Evolutionary conservation across 2,888 invertebrate genomes (phyloP), one percentile per base, ranked within the genome.

Genomic region (Erebia ligea): DNA sequence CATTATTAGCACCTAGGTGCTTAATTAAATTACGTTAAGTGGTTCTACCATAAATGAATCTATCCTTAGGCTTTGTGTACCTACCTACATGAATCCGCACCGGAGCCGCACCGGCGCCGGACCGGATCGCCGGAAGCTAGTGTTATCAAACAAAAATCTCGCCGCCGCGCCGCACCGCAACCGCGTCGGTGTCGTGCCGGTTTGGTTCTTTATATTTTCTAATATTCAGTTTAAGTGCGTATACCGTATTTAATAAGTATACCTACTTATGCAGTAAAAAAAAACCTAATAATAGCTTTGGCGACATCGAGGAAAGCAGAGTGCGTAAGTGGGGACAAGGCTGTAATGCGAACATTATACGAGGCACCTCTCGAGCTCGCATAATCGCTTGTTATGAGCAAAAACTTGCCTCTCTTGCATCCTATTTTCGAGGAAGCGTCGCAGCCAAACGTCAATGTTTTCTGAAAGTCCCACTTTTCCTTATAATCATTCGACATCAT

Each of bases 311-410:
- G 73, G 71, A 75, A 73, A 74, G 71, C 79, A 86, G 88, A 85
- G 81, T 82, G 83, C 82, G 90, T 87, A 89, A 90, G 84, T 81
- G 72, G 81, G 84, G 76, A 85, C 84, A 86, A 86, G 83, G 86
- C 80, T 90, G 91, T 92, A 92, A 92, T 93, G 92, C 71, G 88
- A 86, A 85, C 91, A 93, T 93, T 92, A 93, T 93, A 90, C 92
- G 84, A 84, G 84, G 82, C 84, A 81, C 81, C 86, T 86, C 91
- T 88, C 86, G 80, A 88, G 82, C 82, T 86, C 86, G 91, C 89
- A 92, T 92, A 92, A 92, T 92, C 86, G 81, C 80, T 81, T 81
- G 82, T 86, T 73, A 77, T 79, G 76, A 80, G 83, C 91, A 91
- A 93, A 93, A 92, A 92, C 89, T 88, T 87, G 82, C 79, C 81